Conservation (phyloP, 53 echinoderm and acorn worm genomes). For the Henricia sp. region DNA sequence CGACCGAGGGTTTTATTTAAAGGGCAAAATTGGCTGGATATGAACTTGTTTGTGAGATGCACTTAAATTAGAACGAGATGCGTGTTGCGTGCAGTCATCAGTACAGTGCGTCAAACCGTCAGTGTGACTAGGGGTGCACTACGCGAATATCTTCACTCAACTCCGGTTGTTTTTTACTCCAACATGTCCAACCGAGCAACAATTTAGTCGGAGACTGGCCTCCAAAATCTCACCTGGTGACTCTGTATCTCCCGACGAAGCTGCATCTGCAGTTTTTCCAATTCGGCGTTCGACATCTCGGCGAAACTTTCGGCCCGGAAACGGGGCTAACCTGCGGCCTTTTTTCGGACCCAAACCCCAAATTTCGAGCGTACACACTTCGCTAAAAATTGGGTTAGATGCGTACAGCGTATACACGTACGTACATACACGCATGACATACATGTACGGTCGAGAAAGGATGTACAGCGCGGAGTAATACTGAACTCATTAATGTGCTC, state of each 20-base stretch:
- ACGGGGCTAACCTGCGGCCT: slow-evolving; percentile 67
- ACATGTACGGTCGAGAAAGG: no score
- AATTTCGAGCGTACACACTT: slow-evolving; percentile 29
- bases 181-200: slow-evolving; percentile 46
- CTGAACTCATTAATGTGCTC: not conserved
- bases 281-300: slow-evolving; percentile 97
- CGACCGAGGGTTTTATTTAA: no score
- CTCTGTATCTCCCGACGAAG: slow-evolving; percentile 92
- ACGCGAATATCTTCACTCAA: slow-evolving; percentile 38
- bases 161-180: slow-evolving; percentile 30
- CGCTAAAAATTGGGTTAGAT: slow-evolving; percentile 39
- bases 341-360: slow-evolving; percentile 63
- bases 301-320: slow-evolving; percentile 54
- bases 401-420: not conserved
- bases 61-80: no score
- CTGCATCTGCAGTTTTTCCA: slow-evolving; percentile 90
- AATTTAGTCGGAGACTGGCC: slow-evolving; percentile 16
- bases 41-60: slow-evolving; percentile 20
- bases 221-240: slow-evolving; percentile 85
- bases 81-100: no score
- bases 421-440: not conserved
- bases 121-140: slow-evolving; percentile 51
- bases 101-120: no score
- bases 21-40: not conserved
- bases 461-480: slow-evolving; percentile 55